Percentiles rank a stretch among this genome's conserved stretches.
phyloP scores from a whole-genome alignment of 2,888 invertebrate species.

The Dione vanillae region DNA sequence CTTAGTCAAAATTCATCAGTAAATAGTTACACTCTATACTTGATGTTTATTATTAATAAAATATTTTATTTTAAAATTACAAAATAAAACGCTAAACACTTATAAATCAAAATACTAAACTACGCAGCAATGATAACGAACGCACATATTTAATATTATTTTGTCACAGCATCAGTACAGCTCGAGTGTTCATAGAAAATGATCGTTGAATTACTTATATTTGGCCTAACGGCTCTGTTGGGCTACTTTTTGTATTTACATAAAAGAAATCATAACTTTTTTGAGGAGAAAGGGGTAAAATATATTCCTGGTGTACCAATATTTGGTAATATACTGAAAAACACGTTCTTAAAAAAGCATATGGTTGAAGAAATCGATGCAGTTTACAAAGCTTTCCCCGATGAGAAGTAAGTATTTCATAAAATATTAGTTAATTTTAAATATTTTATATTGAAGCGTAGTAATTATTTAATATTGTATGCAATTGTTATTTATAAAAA shows the following conservation, averaged over 20 bases:
- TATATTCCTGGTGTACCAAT: constrained; percentile 63
- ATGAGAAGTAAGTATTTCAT: constrained; percentile 52
- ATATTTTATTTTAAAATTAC: background rate
- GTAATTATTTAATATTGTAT: background rate
- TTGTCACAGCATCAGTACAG: constrained; percentile 8
- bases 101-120: constrained; percentile 4
- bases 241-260: constrained; percentile 58
- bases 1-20: too few species aligned
- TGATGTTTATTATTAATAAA: background rate
- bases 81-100: constrained; percentile 16
- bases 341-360: constrained; percentile 58
- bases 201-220: constrained; percentile 65
- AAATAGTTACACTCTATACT: too few species aligned
- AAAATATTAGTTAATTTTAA: too few species aligned
- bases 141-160: background rate
- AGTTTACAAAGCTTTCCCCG: constrained; percentile 65
- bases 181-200: constrained; percentile 52
- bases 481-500: background rate
- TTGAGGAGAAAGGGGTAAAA: constrained; percentile 60
- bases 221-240: constrained; percentile 56
- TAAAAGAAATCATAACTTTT: constrained; percentile 57
- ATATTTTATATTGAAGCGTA: too few species aligned
- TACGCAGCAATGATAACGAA: constrained; percentile 26
- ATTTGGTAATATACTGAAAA: constrained; percentile 63
- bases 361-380: constrained; percentile 59